phyloP scores from a whole-genome alignment of 2,797 vertebrate species.

The Myotis findleyi region DNA sequence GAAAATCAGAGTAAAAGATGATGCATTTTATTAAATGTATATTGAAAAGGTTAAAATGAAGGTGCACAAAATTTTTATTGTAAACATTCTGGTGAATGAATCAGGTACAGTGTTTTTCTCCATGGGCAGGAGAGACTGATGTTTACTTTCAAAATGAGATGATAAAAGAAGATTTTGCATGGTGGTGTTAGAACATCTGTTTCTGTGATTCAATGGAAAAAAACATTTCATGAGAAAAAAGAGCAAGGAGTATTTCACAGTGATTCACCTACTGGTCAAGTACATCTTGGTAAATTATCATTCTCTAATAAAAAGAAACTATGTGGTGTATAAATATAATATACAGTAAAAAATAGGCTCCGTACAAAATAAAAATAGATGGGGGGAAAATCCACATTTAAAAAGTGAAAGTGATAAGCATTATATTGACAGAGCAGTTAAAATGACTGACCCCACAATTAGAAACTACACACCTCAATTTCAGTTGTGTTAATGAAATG shows the following conservation, averaged over 20 bases:
- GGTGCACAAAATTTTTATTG: slow-evolving; percentile 68
- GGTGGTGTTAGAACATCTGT: slow-evolving; percentile 89
- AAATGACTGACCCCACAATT: slow-evolving; percentile 69
- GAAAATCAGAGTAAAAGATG: slow-evolving; percentile 81
- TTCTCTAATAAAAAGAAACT: slow-evolving; percentile 82
- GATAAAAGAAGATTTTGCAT: slow-evolving; percentile 88
- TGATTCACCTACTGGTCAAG: slow-evolving; percentile 84
- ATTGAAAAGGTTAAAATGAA: slow-evolving; percentile 32
- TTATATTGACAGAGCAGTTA: slow-evolving; percentile 69
- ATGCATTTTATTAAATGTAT: slow-evolving; percentile 79
- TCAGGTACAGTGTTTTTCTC: slow-evolving; percentile 68
- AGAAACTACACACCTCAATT: slow-evolving; percentile 52
- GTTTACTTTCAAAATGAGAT: slow-evolving; percentile 85
- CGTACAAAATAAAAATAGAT: slow-evolving; percentile 65
- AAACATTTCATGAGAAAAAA: slow-evolving; percentile 89
- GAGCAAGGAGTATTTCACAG: slow-evolving; percentile 81
- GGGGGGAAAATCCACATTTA: slow-evolving; percentile 51
- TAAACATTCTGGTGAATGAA: slow-evolving; percentile 76
- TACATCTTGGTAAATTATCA: slow-evolving; percentile 70
- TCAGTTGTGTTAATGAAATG: slow-evolving; percentile 49
- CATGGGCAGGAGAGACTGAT: slow-evolving; percentile 67
- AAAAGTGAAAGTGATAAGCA: slow-evolving; percentile 70
- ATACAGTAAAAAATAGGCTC: slow-evolving; percentile 62
- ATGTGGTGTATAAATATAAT: slow-evolving; percentile 78
- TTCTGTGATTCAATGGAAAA: slow-evolving; percentile 89